Percentiles rank a stretch among this genome's conserved stretches.
Evolutionary conservation across 2,113 vertebrate species (phyloP).

Genomic region (Oreocharis arfaki): DNA sequence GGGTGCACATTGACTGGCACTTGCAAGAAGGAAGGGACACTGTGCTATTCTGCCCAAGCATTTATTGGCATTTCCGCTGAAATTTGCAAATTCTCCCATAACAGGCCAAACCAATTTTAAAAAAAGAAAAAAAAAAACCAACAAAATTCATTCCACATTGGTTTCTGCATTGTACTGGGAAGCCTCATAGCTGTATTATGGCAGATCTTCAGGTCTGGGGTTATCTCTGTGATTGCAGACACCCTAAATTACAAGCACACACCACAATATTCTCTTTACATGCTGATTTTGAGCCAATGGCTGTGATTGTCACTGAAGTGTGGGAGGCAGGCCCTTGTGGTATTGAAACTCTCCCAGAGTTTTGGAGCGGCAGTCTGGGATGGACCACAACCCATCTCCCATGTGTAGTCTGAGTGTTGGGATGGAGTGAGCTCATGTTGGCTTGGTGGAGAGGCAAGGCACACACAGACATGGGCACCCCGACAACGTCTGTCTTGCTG

Average conservation of each 20-base stretch:
- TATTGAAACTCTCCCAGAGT: neutral
- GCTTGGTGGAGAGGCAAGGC: fast-evolving
- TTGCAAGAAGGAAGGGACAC: neutral
- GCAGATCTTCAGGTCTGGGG: neutral
- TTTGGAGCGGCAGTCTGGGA: neutral
- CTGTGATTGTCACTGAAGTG: neutral
- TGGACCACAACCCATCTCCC: neutral
- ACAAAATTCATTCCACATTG: neutral
- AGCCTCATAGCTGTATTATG: neutral
- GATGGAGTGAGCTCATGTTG: neutral
- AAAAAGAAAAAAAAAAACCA: neutral
- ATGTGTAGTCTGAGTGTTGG: neutral
- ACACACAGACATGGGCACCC: neutral
- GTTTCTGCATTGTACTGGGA: neutral
- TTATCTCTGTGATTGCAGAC: neutral
- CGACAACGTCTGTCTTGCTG: fast-evolving
- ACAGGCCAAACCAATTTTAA: neutral
- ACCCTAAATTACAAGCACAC: neutral
- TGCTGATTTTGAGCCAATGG: neutral
- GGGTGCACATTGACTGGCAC: neutral
- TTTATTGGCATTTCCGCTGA: neutral
- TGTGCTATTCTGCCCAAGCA: neutral
- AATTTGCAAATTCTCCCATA: neutral
- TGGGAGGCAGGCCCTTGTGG: neutral
- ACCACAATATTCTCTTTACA: neutral